Conservation (phyloP, 2,888 invertebrate genomes). For the Idaea biselata region DNA sequence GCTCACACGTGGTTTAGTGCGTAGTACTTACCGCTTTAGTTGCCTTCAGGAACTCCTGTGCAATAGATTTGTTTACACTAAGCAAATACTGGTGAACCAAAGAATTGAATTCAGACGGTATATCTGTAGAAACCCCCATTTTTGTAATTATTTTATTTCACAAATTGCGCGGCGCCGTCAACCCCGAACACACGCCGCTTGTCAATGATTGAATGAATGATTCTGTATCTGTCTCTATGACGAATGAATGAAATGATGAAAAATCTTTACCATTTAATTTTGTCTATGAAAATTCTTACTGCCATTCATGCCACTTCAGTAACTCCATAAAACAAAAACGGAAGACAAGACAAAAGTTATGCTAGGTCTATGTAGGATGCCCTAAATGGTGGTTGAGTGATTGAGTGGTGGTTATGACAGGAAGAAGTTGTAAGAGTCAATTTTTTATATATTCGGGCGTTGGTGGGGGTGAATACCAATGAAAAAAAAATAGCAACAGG, state of each 20-base stretch:
- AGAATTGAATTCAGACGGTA: slow-evolving; percentile 64
- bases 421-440: too few species aligned
- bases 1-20: slow-evolving; percentile 60
- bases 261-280: neutral
- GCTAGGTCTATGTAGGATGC: too few species aligned
- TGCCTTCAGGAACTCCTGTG: slow-evolving; percentile 85
- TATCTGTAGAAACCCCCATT: slow-evolving; percentile 56
- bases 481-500: too few species aligned
- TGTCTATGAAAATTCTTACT: neutral
- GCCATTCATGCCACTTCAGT: neutral
- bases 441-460: too few species aligned
- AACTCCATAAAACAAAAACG: too few species aligned
- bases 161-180: slow-evolving; percentile 10
- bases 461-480: too few species aligned
- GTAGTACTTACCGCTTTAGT: slow-evolving; percentile 85
- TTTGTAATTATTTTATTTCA: slow-evolving; percentile 24
- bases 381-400: too few species aligned
- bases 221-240: neutral
- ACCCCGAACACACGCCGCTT: slow-evolving; percentile 13
- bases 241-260: neutral
- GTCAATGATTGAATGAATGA: slow-evolving; percentile 11
- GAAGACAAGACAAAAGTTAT: too few species aligned
- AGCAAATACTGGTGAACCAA: slow-evolving; percentile 84
- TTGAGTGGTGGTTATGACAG: too few species aligned
- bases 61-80: slow-evolving; percentile 83